Base-by-base conservation (phyloP, 2,797 vertebrate genomes). In the Acanthis flammea region DNA sequence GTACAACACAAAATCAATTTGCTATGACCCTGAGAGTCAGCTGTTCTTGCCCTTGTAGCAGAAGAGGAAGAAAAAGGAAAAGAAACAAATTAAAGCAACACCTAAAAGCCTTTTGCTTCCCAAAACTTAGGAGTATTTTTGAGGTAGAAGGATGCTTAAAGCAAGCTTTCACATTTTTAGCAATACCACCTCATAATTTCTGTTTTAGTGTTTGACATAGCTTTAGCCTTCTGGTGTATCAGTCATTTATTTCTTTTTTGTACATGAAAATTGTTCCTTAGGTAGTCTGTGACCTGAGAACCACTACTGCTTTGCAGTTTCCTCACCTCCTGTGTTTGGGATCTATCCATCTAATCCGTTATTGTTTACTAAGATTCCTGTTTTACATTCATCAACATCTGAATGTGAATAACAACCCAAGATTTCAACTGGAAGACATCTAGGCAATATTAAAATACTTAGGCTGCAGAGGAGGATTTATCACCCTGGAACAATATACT, bases 1-100 rank as follows among this genome's bases (percentile, higher is more conserved):
- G 92, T 95, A 96, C 94, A 97, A 95, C 96, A 97, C 94, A 98
- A 97, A 98, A 98, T 98, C 97, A 98, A 98, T 98, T 96, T 97
- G 63, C 87, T 76, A 53, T 96, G 96, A 97, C 96, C 97, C 96
- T 93, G 94, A 95, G 82, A 98, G 94, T 92, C 94, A 93, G 95
- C 86, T 90, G 92, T 90, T 91, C 81, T 96, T 89, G 90, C 91
- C 93, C 94, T 95, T 96, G 92, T 93, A 96, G 95, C 95, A 97
- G 92, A 84, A 94, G 85, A 94, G 78, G 80, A 94, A 96, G 63
- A 82, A 95, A 96, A 90, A 90, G 51, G 44, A 86, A 97, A 92
- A 92, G 82, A 96, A 97, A 96, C 78, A 96, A 97, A 97, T 96
- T 97, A 96, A 97, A 96, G 82, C 61, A 61, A 65, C 93, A 92